Conservation (phyloP, 2,113 vertebrate species). For the Canis aureus region DNA sequence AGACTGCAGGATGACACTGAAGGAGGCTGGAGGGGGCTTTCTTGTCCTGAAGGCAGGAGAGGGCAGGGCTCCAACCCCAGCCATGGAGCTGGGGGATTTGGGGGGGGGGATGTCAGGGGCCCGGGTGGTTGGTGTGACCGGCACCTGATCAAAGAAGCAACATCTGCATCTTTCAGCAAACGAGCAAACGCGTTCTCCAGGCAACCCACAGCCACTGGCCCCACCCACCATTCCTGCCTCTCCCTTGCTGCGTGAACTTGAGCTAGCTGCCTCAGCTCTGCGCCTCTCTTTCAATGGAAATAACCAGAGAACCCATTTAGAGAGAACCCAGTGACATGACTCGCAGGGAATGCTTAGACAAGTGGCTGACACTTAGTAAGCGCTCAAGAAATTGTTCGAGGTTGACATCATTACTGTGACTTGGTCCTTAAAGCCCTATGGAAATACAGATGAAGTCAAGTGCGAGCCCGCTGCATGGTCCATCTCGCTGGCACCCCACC, state of each 20-base stretch:
- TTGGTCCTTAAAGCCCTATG: no score
- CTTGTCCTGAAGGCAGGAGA: conserved; percentile 70
- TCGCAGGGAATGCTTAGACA: not conserved
- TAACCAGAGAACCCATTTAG: not conserved
- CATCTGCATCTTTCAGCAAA: not conserved
- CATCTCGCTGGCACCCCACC: no score
- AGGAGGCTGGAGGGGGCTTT: conserved; percentile 72
- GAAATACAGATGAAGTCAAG: not conserved
- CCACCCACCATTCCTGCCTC: not conserved
- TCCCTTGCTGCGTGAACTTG: not conserved
- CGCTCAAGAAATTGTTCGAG: not conserved
- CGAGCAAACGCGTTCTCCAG: no score
- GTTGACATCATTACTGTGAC: not conserved
- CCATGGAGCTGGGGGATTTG: not conserved
- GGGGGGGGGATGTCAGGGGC: not conserved
- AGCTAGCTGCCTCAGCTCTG: not conserved
- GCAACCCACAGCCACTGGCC: not conserved
- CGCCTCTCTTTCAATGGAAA: not conserved
- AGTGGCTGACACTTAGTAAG: not conserved
- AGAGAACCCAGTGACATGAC: not conserved
- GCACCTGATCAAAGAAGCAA: not conserved
- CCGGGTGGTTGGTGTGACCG: not conserved
- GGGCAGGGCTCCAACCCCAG: not conserved
- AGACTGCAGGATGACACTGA: conserved; percentile 67
- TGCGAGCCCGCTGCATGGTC: not conserved